Evolutionary conservation across 2,888 invertebrate species (phyloP), one percentile per base, ranked within the genome.

Genomic region (Tinea pellionella): DNA sequence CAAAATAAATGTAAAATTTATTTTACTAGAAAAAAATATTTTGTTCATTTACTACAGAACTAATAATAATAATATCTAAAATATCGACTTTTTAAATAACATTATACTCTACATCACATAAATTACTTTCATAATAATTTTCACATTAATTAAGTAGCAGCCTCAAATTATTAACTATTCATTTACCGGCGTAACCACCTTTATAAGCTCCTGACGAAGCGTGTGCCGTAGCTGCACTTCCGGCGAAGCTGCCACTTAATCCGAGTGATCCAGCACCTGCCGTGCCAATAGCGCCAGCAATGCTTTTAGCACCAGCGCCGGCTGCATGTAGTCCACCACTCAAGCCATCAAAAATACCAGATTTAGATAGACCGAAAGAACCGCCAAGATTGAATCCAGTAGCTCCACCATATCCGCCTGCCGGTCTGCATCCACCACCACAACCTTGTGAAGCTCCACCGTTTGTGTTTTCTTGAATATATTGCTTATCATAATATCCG

Each of bases 191-290:
- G 47, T 47, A 62, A 81, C 83, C 77, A 77, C 78, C 80, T 79
- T 83, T 83, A 56, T 69, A 69, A 43, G 75, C 73, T 63, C 82
- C 81, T 41, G 80, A 66, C 18, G 77, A 70, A 16, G 82, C 76
- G 60, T 82, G 78, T 4, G 82, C 79, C 18, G 71, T 69, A n/a
- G 82, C 77, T 24, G 78, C 76, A 62, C 80, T 80, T 64, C 77
- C 72, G n/a, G 82, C 74, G 60, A 72, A 80, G 64, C 75, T 74
- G 59, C 75, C 72, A 42, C 71, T 74, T 3, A 62, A 55, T 15
- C 66, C 69, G 56, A 65, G 67, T 1, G 65, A 62, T 18, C 67
- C 64, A 24, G 62, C 65, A 3, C 60, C 60, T 7, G 61, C 68
- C 3, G 67, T 63, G 60, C 67, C 66, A 9, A 64, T 63, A 66